Evolutionary conservation across 2,888 invertebrate genomes (phyloP), one percentile per base, ranked within the genome.

Genomic region (Macroteleia sp.): DNA sequence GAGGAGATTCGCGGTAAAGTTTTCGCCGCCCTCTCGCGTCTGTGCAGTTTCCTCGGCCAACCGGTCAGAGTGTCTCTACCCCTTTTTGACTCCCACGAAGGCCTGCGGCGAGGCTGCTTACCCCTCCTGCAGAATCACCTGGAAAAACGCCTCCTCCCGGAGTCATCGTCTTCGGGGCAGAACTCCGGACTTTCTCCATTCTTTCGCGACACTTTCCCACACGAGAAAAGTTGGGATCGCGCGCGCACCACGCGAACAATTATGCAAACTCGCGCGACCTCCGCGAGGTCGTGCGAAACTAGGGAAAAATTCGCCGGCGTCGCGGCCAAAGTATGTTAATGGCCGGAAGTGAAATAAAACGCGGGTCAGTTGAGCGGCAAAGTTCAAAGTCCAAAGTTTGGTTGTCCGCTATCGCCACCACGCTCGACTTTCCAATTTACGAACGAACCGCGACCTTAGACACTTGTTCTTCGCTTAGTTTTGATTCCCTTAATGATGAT

Each of bases 361-460:
- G 81, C 81, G 83, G 83, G 85, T 87, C 85, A 85, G 85, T 86
- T 84, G 85, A 86, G 83, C 84, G 81, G 82, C 83, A 84, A 89
- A 89, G 89, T 90, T 90, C 88, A 88, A 89, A 89, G 88, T 88
- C 86, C 83, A 83, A 89, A 91, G 86, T 90, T 90, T 83, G 83
- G 81, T 79, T 78, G 79, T 76, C 76, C 81, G 73, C 71, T 57
- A 50, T 44, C 77, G 39, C 61, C 67, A 44, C 64, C 64, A 19
- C 50, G 61, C 39, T 48, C 20, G 56, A 78, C 73, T 78, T 78
- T 74, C 57, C 71, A 69, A 69, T 78, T 67, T 62, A 69, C 64
- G 62, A 44, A 61, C 75, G 6, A 61, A 54, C 75, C 61, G 54
- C 75, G 75, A 75, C 75, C 75, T 75, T 67, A 75, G 75, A 75